Percentiles rank a stretch among this genome's conserved stretches.
These are phyloP conservation scores for Carapus acus DNA, from an alignment of 2,797 vertebrate genomes.

Conservation along the genomic window DNA sequence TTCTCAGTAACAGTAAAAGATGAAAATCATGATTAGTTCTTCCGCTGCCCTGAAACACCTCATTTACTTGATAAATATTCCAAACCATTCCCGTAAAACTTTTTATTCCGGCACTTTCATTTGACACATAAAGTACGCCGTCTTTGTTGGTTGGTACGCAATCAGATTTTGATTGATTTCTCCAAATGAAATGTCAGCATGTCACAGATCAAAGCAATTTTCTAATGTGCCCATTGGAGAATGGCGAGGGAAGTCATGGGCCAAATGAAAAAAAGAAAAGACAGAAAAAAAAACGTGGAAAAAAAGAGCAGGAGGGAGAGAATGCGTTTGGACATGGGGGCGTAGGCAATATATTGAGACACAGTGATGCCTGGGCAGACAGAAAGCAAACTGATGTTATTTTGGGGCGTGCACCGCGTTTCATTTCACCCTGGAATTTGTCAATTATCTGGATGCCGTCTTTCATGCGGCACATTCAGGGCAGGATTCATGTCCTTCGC, in stretches of 20 bases:
- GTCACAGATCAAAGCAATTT: slow-evolving; percentile 61
- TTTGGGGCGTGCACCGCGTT: slow-evolving; percentile 33
- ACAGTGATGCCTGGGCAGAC: slow-evolving; percentile 38
- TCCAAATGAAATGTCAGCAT: slow-evolving; percentile 69
- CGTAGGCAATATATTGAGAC: slow-evolving; percentile 55
- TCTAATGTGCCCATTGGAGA: slow-evolving; percentile 44
- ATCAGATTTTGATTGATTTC: slow-evolving; percentile 60
- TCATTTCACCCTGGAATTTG: slow-evolving; percentile 53
- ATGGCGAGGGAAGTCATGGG: slow-evolving; percentile 57
- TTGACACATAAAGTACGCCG: slow-evolving; percentile 37
- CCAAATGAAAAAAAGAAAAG: slow-evolving; percentile 36
- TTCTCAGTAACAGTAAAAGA: slow-evolving; percentile 28
- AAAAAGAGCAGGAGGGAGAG: too few species aligned
- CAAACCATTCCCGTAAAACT: slow-evolving; percentile 36
- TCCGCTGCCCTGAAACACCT: slow-evolving; percentile 43
- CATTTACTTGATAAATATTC: slow-evolving; percentile 57
- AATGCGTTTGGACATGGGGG: slow-evolving; percentile 36
- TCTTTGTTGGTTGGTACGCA: slow-evolving; percentile 14
- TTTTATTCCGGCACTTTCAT: slow-evolving; percentile 42
- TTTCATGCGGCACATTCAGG: slow-evolving; percentile 30
- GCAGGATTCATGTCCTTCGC: slow-evolving; percentile 34
- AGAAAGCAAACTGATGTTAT: slow-evolving; percentile 45
- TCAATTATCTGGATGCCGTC: slow-evolving; percentile 52
- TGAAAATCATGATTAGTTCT: slow-evolving; percentile 39
- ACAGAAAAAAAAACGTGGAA: too few species aligned